Conservation (phyloP, 2,113 vertebrate species). For the Lota lota region DNA sequence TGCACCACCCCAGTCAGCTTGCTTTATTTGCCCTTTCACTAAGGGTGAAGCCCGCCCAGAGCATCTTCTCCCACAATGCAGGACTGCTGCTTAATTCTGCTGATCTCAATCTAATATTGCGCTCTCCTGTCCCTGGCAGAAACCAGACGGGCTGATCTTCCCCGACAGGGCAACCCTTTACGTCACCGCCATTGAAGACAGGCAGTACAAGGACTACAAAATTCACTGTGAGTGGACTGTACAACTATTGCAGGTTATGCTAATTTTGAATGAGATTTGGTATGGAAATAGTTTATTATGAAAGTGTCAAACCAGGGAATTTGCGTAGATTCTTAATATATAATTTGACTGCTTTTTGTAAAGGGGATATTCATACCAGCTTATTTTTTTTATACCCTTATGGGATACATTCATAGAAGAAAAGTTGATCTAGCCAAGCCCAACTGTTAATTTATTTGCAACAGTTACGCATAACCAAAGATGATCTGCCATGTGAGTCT, state of each 20-base stretch:
- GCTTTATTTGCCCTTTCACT: too few relatives aligned
- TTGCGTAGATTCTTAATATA: too few relatives aligned
- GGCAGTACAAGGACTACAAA: constrained; percentile 94
- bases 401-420: too few relatives aligned
- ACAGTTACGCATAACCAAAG: too few relatives aligned
- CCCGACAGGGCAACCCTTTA: constrained; percentile 89
- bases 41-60: too few relatives aligned
- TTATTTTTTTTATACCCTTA: too few relatives aligned
- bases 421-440: too few relatives aligned
- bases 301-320: neutral
- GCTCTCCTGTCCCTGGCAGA: constrained; percentile 54
- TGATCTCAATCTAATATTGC: constrained; percentile 4
- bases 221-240: constrained; percentile 84
- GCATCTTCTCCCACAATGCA: neutral
- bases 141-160: constrained; percentile 89
- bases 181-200: constrained; percentile 88
- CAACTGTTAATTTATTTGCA: too few relatives aligned
- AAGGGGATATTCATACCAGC: too few relatives aligned
- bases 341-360: too few relatives aligned
- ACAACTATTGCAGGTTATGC: neutral
- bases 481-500: neutral
- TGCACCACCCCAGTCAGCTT: too few relatives aligned
- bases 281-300: neutral
- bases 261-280: neutral
- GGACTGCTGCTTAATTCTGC: neutral